Conservation (phyloP, 2,888 invertebrate genomes). For the Spialia ferax region DNA sequence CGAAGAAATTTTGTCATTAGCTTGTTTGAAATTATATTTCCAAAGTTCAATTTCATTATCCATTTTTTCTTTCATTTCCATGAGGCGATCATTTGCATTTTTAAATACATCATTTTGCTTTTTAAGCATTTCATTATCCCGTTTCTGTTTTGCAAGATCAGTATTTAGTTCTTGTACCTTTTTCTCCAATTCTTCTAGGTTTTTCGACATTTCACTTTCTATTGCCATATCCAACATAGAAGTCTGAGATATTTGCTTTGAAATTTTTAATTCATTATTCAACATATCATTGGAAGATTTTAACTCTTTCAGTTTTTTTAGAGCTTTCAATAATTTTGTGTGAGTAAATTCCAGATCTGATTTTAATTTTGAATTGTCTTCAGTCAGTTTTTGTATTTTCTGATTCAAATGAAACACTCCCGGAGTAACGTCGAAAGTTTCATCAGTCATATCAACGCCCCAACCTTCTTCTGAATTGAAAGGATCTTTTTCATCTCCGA, state of each 20-base stretch:
- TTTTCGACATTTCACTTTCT: slow-evolving; percentile 92
- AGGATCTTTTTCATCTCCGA: slow-evolving; percentile 61
- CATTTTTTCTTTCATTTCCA: slow-evolving; percentile 93
- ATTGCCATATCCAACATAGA: slow-evolving; percentile 92
- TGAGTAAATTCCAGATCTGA: slow-evolving; percentile 89
- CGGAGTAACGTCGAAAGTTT: slow-evolving; percentile 63
- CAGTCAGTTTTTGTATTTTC: slow-evolving; percentile 86
- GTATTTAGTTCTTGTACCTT: slow-evolving; percentile 86
- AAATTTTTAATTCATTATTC: slow-evolving; percentile 82
- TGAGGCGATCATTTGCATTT: slow-evolving; percentile 91
- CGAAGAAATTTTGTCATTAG: slow-evolving; percentile 88
- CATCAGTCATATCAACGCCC: slow-evolving; percentile 72
- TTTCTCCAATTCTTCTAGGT: slow-evolving; percentile 89
- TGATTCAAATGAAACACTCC: slow-evolving; percentile 86
- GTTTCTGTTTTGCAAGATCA: slow-evolving; percentile 87
- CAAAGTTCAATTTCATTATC: slow-evolving; percentile 91
- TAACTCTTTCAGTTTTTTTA: slow-evolving; percentile 94
- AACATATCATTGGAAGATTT: slow-evolving; percentile 90
- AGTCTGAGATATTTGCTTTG: slow-evolving; percentile 82
- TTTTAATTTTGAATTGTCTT: slow-evolving; percentile 85
- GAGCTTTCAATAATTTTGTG: slow-evolving; percentile 91
- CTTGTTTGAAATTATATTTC: slow-evolving; percentile 90
- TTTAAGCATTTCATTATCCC: slow-evolving; percentile 89
- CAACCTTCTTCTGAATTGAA: slow-evolving; percentile 80
- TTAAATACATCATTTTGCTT: slow-evolving; percentile 92